Percentiles rank a stretch among this genome's conserved stretches.
Conservation (phyloP, 2,797 vertebrate genomes). For the Muscicapa comitata region DNA sequence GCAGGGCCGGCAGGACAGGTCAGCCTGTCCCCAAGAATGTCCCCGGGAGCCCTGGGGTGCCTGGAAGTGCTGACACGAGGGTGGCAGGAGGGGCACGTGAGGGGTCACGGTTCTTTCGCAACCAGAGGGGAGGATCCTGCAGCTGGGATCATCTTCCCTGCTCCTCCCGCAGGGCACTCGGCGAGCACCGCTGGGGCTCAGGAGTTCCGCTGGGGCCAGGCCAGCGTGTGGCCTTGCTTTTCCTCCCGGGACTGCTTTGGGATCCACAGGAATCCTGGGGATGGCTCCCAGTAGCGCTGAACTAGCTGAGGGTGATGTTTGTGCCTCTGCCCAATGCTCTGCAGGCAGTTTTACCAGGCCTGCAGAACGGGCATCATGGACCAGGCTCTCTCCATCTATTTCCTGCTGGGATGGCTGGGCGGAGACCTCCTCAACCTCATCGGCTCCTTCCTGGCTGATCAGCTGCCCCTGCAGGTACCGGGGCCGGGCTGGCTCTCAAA, state of each 20-base stretch:
- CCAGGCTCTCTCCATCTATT: slow-evolving; percentile 91
- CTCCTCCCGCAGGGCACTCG: accelerated
- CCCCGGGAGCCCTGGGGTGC: not conserved
- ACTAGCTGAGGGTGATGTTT: not conserved
- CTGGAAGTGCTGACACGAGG: not conserved
- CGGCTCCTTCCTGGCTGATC: slow-evolving; percentile 90
- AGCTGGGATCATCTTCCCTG: not conserved
- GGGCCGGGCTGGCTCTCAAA: not conserved
- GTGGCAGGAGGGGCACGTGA: not conserved
- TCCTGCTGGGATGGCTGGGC: slow-evolving; percentile 90
- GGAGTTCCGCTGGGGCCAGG: not conserved
- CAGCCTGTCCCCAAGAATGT: accelerated
- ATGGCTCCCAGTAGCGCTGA: not conserved
- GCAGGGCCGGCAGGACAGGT: not conserved
- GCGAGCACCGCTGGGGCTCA: not conserved
- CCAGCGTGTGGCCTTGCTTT: not conserved
- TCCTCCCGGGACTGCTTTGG: not conserved
- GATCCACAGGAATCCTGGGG: not conserved
- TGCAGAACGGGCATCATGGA: slow-evolving; percentile 91
- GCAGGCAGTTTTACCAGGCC: slow-evolving; percentile 90
- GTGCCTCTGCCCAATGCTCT: not conserved
- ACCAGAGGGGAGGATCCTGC: not conserved
- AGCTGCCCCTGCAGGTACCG: slow-evolving; percentile 92
- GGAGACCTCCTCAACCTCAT: slow-evolving; percentile 92
- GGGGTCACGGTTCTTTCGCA: not conserved